A percentile compares a stretch with the other conserved stretches of the same genome.
Conservation (phyloP, 2,797 vertebrate genomes). For the Mormyrops attenuatus region DNA sequence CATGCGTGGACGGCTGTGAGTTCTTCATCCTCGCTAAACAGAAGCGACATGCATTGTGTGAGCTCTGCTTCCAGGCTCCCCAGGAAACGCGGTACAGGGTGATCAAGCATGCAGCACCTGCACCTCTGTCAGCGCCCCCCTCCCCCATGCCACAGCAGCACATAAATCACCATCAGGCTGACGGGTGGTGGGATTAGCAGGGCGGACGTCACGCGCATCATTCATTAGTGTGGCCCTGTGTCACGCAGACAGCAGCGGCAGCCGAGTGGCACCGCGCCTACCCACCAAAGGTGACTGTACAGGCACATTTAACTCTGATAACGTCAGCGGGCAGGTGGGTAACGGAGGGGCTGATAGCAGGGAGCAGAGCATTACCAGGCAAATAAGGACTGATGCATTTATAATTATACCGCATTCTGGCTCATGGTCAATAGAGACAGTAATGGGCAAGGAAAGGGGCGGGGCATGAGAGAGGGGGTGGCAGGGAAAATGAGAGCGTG, state of each 20-base stretch:
- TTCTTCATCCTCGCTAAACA: background rate
- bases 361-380: constrained; percentile 17
- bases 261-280: background rate
- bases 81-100: background rate
- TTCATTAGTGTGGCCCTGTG: constrained; percentile 1
- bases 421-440: constrained; percentile 10
- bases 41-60: background rate
- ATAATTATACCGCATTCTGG: constrained; percentile 21
- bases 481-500: background rate
- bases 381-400: constrained; percentile 15
- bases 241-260: background rate
- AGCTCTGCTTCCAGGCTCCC: background rate
- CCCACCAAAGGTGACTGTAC: background rate
- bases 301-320: background rate
- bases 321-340: background rate
- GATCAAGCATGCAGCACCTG: constrained; percentile 16
- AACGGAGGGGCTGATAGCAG: constrained; percentile 11
- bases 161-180: constrained; percentile 23
- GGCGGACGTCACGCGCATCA: background rate
- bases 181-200: constrained; percentile 10
- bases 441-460: background rate
- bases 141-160: background rate
- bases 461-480: background rate
- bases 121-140: background rate
- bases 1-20: background rate